A percentile compares a stretch with the other conserved stretches of the same genome.
phyloP scores from a whole-genome alignment of 2,888 invertebrate genomes.

The Melinaea menophilus region DNA sequence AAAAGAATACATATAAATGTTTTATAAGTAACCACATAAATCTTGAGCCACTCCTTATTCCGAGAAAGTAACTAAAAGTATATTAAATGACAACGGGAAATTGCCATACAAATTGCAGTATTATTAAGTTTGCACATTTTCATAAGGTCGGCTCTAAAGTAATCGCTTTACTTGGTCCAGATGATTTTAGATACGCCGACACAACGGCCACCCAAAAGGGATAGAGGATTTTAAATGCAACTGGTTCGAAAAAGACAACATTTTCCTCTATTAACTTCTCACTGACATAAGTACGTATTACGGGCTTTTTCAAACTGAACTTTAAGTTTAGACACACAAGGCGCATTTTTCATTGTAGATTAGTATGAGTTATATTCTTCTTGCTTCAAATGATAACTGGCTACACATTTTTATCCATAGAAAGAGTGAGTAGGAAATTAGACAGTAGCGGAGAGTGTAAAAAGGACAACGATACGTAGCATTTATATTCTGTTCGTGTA shows the following conservation, averaged over 20 bases:
- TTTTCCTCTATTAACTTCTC: conserved; percentile 50
- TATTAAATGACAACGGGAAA: conserved; percentile 31
- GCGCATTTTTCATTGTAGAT: conserved; percentile 43
- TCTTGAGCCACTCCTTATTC: conserved; percentile 21
- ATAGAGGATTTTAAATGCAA: conserved; percentile 72
- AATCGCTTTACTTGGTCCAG: conserved; percentile 73
- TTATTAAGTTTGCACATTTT: conserved; percentile 69
- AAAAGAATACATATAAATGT: neutral
- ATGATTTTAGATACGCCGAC: conserved; percentile 71
- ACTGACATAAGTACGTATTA: conserved; percentile 45
- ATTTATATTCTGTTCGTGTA: conserved; percentile 78
- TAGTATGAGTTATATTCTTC: conserved; percentile 65
- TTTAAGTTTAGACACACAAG: conserved; percentile 40
- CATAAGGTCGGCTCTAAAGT: conserved; percentile 63
- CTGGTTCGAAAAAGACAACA: conserved; percentile 77
- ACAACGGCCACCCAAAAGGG: conserved; percentile 65
- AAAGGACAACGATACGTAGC: conserved; percentile 56
- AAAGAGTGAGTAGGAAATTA: conserved; percentile 54
- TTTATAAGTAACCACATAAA: conserved; percentile 15
- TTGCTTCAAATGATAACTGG: conserved; percentile 69
- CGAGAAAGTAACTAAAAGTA: conserved; percentile 25
- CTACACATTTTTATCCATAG: conserved; percentile 75
- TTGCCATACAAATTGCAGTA: conserved; percentile 45
- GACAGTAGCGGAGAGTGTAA: conserved; percentile 38
- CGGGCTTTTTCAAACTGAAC: conserved; percentile 36